Percentiles rank a stretch among this genome's conserved stretches.
These are phyloP conservation scores for Mimachlamys varia DNA, from an alignment of 2,888 invertebrate genomes.

Conservation along the genomic window DNA sequence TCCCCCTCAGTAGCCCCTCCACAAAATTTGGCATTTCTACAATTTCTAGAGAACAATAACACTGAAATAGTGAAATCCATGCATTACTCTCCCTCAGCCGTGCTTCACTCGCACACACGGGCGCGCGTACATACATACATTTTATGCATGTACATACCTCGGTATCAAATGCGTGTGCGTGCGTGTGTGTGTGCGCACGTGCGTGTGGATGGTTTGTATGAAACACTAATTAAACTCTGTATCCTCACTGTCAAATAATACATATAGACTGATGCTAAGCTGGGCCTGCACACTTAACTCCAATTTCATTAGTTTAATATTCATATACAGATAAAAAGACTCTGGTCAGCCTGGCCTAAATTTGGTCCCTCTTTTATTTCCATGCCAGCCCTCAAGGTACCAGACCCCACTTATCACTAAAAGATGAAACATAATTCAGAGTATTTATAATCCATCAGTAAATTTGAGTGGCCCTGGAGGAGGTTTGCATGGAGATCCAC, in stretches of 20 bases:
- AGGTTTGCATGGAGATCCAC: not conserved
- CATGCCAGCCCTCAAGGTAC: not conserved
- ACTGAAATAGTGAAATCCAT: slow-evolving; percentile 34
- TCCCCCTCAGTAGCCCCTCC: slow-evolving; percentile 3
- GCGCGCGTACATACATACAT: slow-evolving; percentile 26
- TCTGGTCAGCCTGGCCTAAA: not conserved
- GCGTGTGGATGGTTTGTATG: not conserved
- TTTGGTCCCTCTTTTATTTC: slow-evolving; percentile 17
- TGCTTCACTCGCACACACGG: not conserved
- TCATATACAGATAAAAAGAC: not conserved
- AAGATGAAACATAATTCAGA: slow-evolving; percentile 30
- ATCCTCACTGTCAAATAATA: slow-evolving; percentile 1
- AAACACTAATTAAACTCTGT: slow-evolving; percentile 8
- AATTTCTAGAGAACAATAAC: slow-evolving; percentile 31
- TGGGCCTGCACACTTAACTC: not conserved
- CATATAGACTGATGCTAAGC: not conserved
- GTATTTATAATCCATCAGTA: slow-evolving; percentile 36
- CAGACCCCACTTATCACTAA: slow-evolving; percentile 36
- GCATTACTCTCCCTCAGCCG: not conserved
- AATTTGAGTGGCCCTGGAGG: slow-evolving; percentile 36
- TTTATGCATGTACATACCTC: slow-evolving; percentile 30
- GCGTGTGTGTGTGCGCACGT: not conserved
- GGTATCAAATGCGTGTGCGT: not conserved
- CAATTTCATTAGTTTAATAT: slow-evolving; percentile 24
- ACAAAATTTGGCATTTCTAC: slow-evolving; percentile 34